Conservation (phyloP, 1,140 invertebrate species). For the Caerostris darwini region DNA sequence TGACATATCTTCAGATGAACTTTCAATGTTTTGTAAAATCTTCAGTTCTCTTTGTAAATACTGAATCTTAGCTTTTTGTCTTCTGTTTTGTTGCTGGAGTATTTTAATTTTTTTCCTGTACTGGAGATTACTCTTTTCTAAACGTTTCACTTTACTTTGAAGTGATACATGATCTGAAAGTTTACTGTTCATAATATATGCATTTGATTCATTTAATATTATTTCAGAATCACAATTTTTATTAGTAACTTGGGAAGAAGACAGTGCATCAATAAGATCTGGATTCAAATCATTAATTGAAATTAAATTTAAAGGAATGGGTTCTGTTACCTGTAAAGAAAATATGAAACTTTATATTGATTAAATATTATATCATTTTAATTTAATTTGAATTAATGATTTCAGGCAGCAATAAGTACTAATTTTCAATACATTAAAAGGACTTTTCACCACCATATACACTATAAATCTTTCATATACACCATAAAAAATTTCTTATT, state of each 20-base stretch:
- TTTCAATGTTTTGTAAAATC: background rate
- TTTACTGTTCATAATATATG: background rate
- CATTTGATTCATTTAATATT: background rate
- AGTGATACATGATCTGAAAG: background rate
- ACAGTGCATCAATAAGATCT: background rate
- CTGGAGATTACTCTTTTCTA: background rate
- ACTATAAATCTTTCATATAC: no score
- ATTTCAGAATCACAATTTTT: background rate
- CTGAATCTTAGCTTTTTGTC: background rate
- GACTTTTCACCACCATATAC: no score
- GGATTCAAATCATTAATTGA: background rate
- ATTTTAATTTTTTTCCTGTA: background rate
- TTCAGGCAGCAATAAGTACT: no score
- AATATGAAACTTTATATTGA: background rate
- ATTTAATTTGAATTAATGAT: no score
- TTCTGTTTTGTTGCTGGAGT: constrained; percentile 3
- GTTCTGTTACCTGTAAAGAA: background rate
- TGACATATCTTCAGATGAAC: background rate
- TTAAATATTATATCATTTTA: no score
- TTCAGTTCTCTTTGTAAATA: background rate
- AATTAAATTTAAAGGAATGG: background rate
- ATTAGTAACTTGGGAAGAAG: background rate
- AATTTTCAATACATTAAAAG: no score
- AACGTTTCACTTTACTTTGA: background rate
- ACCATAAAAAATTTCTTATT: no score